Percentiles rank a stretch among this genome's conserved stretches.
Evolutionary conservation across 2,113 vertebrate genomes (phyloP).

Genomic region (Dunckerocampus dactyliophorus): DNA sequence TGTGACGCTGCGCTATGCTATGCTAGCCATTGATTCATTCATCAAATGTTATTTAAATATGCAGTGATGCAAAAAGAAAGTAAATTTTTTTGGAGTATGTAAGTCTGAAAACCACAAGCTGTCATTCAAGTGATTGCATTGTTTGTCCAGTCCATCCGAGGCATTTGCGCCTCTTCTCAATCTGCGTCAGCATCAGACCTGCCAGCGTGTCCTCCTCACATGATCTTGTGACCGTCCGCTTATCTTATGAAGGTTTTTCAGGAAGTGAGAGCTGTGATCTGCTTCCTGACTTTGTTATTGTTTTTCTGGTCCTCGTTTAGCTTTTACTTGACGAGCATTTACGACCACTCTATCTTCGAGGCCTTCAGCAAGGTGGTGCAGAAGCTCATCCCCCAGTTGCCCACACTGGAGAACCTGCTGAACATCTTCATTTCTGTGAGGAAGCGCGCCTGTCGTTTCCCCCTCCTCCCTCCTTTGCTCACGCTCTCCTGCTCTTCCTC

Average conservation of each 20-base stretch:
- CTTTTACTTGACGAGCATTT: conserved; percentile 99
- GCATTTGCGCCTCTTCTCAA: not conserved
- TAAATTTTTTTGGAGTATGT: no score
- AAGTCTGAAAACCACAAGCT: not conserved
- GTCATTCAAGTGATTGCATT: not conserved
- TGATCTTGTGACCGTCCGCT: conserved; percentile 2
- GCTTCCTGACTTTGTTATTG: conserved; percentile 22
- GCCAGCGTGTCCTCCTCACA: not conserved
- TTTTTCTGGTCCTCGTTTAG: conserved; percentile 65
- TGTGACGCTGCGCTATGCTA: no score
- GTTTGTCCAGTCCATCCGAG: no score
- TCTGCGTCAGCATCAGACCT: not conserved
- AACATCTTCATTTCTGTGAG: conserved; percentile 99
- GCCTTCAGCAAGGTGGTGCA: conserved; percentile 99
- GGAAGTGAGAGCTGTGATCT: conserved; percentile 38
- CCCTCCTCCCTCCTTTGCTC: accelerated
- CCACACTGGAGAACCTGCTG: conserved; percentile 96
- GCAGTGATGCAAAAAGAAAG: no score
- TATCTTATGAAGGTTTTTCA: conserved; percentile 33
- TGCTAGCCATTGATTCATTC: no score
- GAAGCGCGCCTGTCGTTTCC: conserved; percentile 14
- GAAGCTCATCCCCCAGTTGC: conserved; percentile 97
- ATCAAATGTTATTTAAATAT: no score
- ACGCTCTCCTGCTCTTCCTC: not conserved
- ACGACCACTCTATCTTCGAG: conserved; percentile 99